Evolutionary conservation across 2,888 invertebrate species (phyloP), one percentile per base, ranked within the genome.

Genomic region (Tipula confusa): DNA sequence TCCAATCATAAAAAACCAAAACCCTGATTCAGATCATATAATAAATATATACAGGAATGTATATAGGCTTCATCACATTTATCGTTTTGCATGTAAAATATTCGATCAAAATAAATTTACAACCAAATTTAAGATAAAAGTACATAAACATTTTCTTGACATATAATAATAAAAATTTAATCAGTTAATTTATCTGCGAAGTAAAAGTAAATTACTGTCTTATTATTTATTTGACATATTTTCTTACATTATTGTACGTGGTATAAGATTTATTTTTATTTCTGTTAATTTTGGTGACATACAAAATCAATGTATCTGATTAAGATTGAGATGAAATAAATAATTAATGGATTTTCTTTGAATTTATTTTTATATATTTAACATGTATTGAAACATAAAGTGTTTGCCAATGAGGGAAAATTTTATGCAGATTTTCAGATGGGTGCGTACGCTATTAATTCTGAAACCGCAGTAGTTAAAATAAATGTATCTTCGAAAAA

Each of bases 311-410:
- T 64, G 64, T 24, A 64, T 64, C 64, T 24, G 24, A 64, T 64
- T 64, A 13, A 64, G 9, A 64, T 64, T 64, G 64, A 64, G 64
- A 64, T 64, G 64, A 64, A 64, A 64, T 64, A 64, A 64, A 64
- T 64, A 64, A 64, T 24, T 64, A 64, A 24, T 64, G 18, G 11
- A 24, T 64, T 64, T 64, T 64, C 64, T 64, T 64, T 24, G 48
- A 48, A 48, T 48, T 48, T 48, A 48, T 48, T 18, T 48, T 18
- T 48, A 48, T 33, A 33, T 7, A 9, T 1, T 33, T 9, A 33
- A 33, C 33, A 33, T 33, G n/a, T n/a, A n/a, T n/a, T n/a, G n/a
- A n/a, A n/a, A n/a, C n/a, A n/a, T n/a, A n/a, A n/a, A n/a, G n/a
- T n/a, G n/a, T n/a, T n/a, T n/a, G n/a, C n/a, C n/a, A n/a, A n/a